Evolutionary conservation across 2,888 invertebrate genomes (phyloP).

Genomic region (Drosophila meridionalis): DNA sequence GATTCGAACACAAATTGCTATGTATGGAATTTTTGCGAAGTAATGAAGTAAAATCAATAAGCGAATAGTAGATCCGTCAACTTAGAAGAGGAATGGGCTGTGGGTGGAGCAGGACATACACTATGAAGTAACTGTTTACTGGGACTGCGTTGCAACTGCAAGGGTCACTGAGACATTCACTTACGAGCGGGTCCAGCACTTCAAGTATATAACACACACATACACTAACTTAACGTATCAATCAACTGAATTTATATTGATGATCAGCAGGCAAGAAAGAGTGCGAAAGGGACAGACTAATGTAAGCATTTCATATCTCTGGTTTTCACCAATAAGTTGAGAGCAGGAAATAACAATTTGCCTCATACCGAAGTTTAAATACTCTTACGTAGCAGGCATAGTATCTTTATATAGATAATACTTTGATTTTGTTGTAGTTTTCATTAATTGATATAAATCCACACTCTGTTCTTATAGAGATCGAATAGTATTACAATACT

Average conservation of each 20-base stretch:
- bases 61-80: background rate
- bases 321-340: background rate
- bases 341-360: background rate
- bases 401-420: background rate
- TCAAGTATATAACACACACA: background rate
- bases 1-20: no score
- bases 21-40: no score
- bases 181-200: background rate
- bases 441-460: background rate
- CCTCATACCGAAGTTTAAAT: background rate
- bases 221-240: conserved; percentile 9
- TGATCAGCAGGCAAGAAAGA: background rate
- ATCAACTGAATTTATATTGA: conserved; percentile 18
- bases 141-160: conserved; percentile 6
- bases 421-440: no score
- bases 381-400: background rate
- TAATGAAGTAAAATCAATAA: no score
- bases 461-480: background rate
- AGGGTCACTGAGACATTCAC: conserved; percentile 9
- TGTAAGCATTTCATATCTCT: conserved; percentile 5
- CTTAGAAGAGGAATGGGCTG: no score
- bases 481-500: background rate
- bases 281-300: background rate
- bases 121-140: background rate
- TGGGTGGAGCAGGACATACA: background rate